Conservation (phyloP, 2,888 invertebrate genomes). For the Maniola hyperantus region DNA sequence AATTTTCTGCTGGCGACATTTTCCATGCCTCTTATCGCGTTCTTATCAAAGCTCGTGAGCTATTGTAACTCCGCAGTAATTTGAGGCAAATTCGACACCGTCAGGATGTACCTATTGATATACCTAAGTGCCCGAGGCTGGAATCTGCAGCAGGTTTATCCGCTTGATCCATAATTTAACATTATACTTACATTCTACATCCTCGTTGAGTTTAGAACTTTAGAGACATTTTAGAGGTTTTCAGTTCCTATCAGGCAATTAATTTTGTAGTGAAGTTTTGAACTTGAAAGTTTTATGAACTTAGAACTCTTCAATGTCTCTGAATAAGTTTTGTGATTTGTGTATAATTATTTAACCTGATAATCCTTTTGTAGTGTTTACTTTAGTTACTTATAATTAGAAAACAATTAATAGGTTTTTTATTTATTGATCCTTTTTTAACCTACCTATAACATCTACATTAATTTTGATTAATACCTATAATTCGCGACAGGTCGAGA, state of each 20-base stretch:
- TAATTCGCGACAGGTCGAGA: no score
- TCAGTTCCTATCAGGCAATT: background rate
- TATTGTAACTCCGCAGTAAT: constrained; percentile 18
- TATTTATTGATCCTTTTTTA: background rate
- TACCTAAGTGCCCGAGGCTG: background rate
- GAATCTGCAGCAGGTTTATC: background rate
- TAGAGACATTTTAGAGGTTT: no score
- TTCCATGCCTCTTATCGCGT: constrained; percentile 46
- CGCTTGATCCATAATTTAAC: no score
- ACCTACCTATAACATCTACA: no score
- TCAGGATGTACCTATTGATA: constrained; percentile 3
- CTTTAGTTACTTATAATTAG: no score
- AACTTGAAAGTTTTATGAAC: background rate
- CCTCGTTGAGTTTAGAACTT: no score
- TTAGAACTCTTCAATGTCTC: background rate
- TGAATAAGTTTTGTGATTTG: background rate
- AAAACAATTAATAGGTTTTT: no score
- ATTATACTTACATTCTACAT: no score
- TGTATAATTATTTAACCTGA: background rate
- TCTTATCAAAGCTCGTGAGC: constrained; percentile 50
- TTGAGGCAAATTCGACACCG: constrained; percentile 22
- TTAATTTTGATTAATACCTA: no score
- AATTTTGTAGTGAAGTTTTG: background rate
- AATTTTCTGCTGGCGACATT: constrained; percentile 54
- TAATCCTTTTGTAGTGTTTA: background rate